These are phyloP conservation scores for Yponomeuta malinellus DNA, from an alignment of 2,888 invertebrate species.

Conservation along the genomic window DNA sequence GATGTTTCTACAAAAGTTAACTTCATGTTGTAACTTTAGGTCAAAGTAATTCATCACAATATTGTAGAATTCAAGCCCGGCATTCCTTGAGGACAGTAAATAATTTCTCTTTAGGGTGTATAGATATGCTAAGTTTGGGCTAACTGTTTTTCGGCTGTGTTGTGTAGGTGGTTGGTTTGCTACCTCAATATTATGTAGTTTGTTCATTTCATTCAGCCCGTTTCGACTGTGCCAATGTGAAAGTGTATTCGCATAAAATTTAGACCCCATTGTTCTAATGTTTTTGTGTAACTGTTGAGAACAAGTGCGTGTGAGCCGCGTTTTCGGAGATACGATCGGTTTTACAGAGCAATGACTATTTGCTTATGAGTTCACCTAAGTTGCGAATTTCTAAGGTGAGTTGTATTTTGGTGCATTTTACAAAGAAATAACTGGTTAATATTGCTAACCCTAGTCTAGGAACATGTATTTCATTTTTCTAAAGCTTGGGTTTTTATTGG, in stretches of 20 bases:
- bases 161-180: constrained; percentile 66
- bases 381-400: not conserved
- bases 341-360: not conserved
- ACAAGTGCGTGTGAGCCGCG: constrained; percentile 49
- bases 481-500: not conserved
- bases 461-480: not conserved
- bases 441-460: not conserved
- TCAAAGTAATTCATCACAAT: constrained; percentile 26
- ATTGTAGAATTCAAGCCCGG: not conserved
- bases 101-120: constrained; percentile 25
- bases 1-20: constrained; percentile 35
- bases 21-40: constrained; percentile 25
- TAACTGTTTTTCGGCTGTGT: constrained; percentile 70
- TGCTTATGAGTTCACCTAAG: not conserved
- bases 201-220: constrained; percentile 24
- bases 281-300: constrained; percentile 61
- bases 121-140: constrained; percentile 28
- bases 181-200: constrained; percentile 25
- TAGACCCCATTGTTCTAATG: constrained; percentile 68
- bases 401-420: constrained; percentile 7
- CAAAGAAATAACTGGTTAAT: not conserved
- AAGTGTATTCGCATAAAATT: constrained; percentile 72
- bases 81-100: constrained; percentile 22
- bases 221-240: constrained; percentile 48
- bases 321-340: constrained; percentile 32